Base-by-base conservation (phyloP, 1,140 invertebrate genomes). In the Apis florea region DNA sequence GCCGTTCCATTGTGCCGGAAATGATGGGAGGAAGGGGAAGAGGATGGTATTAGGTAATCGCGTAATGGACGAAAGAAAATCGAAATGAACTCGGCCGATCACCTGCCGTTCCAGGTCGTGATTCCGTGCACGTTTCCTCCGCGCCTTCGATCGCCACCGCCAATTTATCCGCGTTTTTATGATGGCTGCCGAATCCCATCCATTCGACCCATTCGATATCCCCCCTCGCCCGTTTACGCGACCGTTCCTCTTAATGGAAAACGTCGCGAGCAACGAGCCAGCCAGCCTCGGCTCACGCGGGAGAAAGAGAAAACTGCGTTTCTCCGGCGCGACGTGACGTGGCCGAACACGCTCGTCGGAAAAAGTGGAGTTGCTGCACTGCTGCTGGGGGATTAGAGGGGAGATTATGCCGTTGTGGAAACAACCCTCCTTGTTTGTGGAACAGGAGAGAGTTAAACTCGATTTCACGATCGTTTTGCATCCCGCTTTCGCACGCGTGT, bases 111-210 rank as follows among this genome's bases (percentile, higher is more conserved):
- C 21, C 47, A 6, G 68, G 10, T 19, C 68, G 31, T 40, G 24
- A 53, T 71, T 71, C 51, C 51, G 19, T 21, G 11, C 24, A 49
- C 71, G 71, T 51, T 2, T 53, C 54, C 31, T 31, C 31, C 4
- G 31, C 9, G 47, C 4, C 53, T n/a, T n/a, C 69, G 53, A 58
- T 24, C 67, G 19, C 47, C 19, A 24, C 15, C 19, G 47, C 58
- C 49, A 75, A 75, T 64, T 75, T 64, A 64, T 64, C 59, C 26
- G 17, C 21, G 59, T 31, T 74, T n/a, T 40, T 51, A 74, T 51
- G 56, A 15, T 26, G 54, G 15, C 10, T 15, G 31, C 54, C 54
- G 21, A 58, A 56, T 49, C n/a, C 40, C 47, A 15, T 53, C 21
- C 56, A 1, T 17, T 19, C 68, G 49, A n/a, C n/a, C n/a, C n/a